Conservation (phyloP, 53 echinoderm and acorn worm genomes). For the Patiria pectinifera region DNA sequence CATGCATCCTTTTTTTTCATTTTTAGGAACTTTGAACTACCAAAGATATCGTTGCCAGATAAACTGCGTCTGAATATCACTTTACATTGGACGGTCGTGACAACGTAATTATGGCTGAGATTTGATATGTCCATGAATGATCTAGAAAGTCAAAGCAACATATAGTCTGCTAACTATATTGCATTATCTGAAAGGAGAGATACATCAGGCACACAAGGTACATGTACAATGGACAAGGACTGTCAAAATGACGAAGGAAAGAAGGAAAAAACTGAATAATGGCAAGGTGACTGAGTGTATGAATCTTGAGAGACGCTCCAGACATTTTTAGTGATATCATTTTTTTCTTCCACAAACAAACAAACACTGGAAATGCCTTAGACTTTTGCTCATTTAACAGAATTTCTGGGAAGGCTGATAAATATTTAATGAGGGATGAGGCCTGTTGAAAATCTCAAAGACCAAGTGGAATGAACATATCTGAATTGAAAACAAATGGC, state of each 20-base stretch:
- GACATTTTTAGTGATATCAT: no score
- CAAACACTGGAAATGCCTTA: no score
- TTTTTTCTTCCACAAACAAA: no score
- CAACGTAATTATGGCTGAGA: background rate
- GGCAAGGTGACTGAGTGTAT: no score
- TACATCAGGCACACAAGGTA: background rate
- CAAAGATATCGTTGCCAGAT: background rate
- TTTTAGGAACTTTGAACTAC: background rate
- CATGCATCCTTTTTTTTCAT: background rate
- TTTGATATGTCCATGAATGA: background rate
- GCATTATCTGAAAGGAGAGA: background rate
- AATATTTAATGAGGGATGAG: background rate
- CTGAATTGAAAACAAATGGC: no score
- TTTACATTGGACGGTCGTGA: slow-evolving; percentile 3
- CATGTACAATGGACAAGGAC: background rate
- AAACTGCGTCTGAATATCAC: background rate
- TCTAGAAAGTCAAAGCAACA: background rate
- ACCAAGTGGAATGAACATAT: no score
- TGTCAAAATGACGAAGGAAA: background rate
- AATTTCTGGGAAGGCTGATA: background rate
- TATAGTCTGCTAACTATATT: background rate
- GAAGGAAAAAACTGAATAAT: background rate
- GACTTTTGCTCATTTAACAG: background rate
- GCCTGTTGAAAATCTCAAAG: no score
- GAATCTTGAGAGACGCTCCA: no score